Percentiles rank a stretch among this genome's conserved stretches.
These are phyloP conservation scores for Gopherus flavomarginatus DNA, from an alignment of 2,113 vertebrate species.

Conservation along the genomic window DNA sequence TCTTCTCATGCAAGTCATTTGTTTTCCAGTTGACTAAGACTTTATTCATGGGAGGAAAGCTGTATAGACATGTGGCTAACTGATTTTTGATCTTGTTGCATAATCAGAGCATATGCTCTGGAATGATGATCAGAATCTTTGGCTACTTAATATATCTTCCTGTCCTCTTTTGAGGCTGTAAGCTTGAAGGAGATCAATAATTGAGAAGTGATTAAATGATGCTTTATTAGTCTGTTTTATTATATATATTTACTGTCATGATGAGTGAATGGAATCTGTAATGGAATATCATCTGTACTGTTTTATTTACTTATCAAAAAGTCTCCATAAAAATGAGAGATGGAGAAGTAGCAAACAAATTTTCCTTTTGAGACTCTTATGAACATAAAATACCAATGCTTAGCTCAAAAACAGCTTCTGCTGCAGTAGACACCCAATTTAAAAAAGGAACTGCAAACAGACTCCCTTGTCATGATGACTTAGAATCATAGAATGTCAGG, in stretches of 20 bases:
- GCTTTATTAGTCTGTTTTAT: rapidly evolving
- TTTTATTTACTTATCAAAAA: neutral
- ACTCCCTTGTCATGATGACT: neutral
- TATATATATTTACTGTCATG: rapidly evolving
- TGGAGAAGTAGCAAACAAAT: neutral
- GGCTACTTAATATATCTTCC: neutral
- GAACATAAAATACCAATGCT: neutral
- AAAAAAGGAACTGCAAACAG: neutral
- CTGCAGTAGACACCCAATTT: neutral
- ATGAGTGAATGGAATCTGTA: rapidly evolving
- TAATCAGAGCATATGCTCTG: neutral
- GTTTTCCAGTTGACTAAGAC: neutral
- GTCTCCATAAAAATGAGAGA: neutral
- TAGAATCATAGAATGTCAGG: too few species aligned
- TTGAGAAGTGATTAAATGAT: neutral
- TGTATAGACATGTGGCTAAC: neutral
- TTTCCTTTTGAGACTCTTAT: neutral
- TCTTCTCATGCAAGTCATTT: neutral
- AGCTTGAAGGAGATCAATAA: neutral
- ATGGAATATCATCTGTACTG: neutral
- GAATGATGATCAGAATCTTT: neutral
- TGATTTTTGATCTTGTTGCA: neutral
- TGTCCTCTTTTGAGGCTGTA: neutral
- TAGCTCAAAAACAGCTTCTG: neutral
- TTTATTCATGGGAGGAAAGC: neutral